Conservation (phyloP, 2,888 invertebrate species). For the Clistopyga incitator region DNA sequence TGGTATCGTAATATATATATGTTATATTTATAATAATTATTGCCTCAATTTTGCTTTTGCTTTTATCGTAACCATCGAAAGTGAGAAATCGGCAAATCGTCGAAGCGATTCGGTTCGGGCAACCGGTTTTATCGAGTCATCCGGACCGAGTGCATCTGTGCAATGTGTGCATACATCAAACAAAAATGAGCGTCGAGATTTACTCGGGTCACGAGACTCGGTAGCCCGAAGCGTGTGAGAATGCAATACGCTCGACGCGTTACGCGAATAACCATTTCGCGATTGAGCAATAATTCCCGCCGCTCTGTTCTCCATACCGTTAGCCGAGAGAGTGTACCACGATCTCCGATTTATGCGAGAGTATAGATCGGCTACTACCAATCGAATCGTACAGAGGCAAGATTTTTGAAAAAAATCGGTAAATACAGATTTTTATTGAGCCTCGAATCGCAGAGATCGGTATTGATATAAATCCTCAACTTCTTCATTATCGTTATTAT, state of each 20-base stretch:
- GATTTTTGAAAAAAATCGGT: not conserved
- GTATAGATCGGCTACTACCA: not conserved
- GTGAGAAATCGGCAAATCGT: not conserved
- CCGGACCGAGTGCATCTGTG: not conserved
- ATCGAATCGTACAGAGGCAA: not conserved
- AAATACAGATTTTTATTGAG: not conserved
- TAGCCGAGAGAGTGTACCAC: not conserved
- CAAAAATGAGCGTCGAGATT: slow-evolving; percentile 18
- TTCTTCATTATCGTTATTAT: not conserved
- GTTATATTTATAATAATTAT: not conserved
- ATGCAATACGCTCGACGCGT: slow-evolving; percentile 46
- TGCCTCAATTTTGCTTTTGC: not conserved
- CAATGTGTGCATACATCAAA: slow-evolving; percentile 5
- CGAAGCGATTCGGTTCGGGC: not conserved
- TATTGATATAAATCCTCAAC: not conserved
- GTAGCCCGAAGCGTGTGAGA: slow-evolving; percentile 31
- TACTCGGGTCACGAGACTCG: slow-evolving; percentile 3
- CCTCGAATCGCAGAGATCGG: not conserved
- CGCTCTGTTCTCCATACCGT: slow-evolving; percentile 1
- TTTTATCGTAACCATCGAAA: not conserved
- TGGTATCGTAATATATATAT: no score
- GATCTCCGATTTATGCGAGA: not conserved
- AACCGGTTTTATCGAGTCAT: slow-evolving; percentile 28
- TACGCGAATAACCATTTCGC: slow-evolving; percentile 49
- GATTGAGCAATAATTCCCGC: slow-evolving; percentile 35